Conservation (phyloP, 2,888 invertebrate species). For the Campopleginae sp. region DNA sequence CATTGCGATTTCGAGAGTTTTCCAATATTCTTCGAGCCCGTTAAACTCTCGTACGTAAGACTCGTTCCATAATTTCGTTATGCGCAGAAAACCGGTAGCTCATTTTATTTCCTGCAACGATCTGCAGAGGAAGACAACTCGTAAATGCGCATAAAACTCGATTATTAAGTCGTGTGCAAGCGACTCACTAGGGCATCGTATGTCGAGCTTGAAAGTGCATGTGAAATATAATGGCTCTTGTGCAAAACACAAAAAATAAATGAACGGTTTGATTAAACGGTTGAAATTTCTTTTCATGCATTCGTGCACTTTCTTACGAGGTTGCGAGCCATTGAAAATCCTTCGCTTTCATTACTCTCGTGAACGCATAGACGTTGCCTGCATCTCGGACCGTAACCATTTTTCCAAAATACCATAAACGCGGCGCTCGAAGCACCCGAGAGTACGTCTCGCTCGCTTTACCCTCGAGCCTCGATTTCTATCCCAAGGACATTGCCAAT, state of each 20-base stretch:
- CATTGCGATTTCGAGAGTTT: background rate
- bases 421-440: constrained; percentile 19
- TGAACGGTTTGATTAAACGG: background rate
- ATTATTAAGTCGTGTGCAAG: constrained; percentile 38
- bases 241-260: background rate
- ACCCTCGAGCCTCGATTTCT: constrained; percentile 59
- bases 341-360: background rate
- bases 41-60: background rate
- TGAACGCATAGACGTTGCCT: background rate
- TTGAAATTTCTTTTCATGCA: background rate
- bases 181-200: constrained; percentile 44
- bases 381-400: constrained; percentile 31
- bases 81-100: constrained; percentile 66
- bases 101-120: constrained; percentile 58
- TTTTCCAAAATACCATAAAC: constrained; percentile 29
- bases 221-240: background rate
- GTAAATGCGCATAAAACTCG: constrained; percentile 52
- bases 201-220: constrained; percentile 46
- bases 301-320: background rate
- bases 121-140: constrained; percentile 7
- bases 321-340: background rate
- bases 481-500: constrained; percentile 40
- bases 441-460: constrained; percentile 54
- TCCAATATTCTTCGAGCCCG: background rate
- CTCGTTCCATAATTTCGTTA: constrained; percentile 61